Evolutionary conservation across 92 coral and sea anemone genomes (phyloP), one percentile per base, ranked within the genome.

Genomic region (Epizoanthus ramosus): DNA sequence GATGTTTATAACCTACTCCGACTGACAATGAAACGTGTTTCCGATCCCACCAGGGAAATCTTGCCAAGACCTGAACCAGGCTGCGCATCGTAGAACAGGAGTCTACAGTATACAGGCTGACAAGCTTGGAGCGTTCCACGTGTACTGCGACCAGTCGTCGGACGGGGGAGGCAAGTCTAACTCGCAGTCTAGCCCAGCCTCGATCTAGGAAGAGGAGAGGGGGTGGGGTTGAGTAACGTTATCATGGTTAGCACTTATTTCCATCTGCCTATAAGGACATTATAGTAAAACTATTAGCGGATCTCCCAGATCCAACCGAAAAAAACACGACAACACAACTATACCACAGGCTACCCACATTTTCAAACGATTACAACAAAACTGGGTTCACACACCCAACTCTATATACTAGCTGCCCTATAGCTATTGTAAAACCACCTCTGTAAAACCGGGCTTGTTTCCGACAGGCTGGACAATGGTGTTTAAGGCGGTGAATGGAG

Each of bases 381-480:
- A n/a, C n/a, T n/a, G n/a, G n/a, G n/a, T n/a, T n/a, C n/a, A n/a
- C n/a, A n/a, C n/a, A n/a, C n/a, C 17, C 39, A 22, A 6, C 39
- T 63, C 1, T 63, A n/a, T n/a, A n/a, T n/a, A n/a, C n/a, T n/a
- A n/a, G n/a, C n/a, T n/a, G n/a, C n/a, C n/a, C 2, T 28, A 28
- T 28, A 28, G 31, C 43, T 37, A 25, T 31, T 65, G 8, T 25
- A 31, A 13, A 65, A 7, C 43, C 71, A 4, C 31, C 0, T 28
- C 31, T 28, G 31, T 28, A 28, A 28, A 28, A 28, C 2, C 31
- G 10, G n/a, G 45, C 39, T 19, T 67, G 72, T 16, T 67, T 67
- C 37, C 8, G 2, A 43, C 58, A 71, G 75, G 75, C 33, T 71
- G 75, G 75, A 71, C 75, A 5, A 71, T 71, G 75, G 59, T 45